Evolutionary conservation across 1,140 invertebrate species (phyloP).

Genomic region (Drosophila paulistorum): DNA sequence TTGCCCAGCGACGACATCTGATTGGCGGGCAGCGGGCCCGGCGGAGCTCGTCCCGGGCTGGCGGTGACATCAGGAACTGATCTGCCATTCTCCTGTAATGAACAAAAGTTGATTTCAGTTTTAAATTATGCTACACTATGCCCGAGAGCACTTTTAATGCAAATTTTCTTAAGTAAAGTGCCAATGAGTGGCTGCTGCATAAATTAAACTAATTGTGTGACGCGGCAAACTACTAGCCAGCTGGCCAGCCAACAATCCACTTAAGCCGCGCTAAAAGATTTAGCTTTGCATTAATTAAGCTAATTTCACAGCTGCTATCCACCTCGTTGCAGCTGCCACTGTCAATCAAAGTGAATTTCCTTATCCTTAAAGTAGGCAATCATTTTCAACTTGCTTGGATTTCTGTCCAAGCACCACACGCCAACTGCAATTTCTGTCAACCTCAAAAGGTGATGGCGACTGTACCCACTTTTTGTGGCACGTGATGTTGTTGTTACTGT

Average conservation of each 20-base stretch:
- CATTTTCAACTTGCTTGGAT: conserved; percentile 36
- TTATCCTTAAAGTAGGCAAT: conserved; percentile 53
- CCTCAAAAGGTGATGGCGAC: conserved; percentile 14
- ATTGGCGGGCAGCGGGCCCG: conserved; percentile 86
- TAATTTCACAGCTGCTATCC: conserved; percentile 48
- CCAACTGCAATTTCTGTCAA: conserved; percentile 69
- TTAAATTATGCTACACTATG: conserved; percentile 35
- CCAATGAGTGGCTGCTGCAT: conserved; percentile 54
- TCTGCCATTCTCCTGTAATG: conserved; percentile 91
- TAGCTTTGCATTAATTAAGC: conserved; percentile 73
- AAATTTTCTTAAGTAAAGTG: conserved; percentile 46
- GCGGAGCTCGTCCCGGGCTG: conserved; percentile 92
- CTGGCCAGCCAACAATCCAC: conserved; percentile 21
- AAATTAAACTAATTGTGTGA: conserved; percentile 67
- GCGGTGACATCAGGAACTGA: conserved; percentile 94
- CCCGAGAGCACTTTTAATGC: conserved; percentile 37
- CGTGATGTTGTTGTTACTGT: conserved; percentile 47
- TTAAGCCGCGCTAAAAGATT: conserved; percentile 67
- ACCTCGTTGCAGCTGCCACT: neutral
- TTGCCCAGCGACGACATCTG: conserved; percentile 80
- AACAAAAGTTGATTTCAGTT: conserved; percentile 16
- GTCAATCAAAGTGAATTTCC: conserved; percentile 42
- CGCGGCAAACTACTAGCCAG: conserved; percentile 6
- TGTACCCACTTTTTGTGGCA: conserved; percentile 58
- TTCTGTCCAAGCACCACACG: conserved; percentile 14